Evolutionary conservation across 2,113 vertebrate species (phyloP).

Genomic region (Dendrocopos noguchii): DNA sequence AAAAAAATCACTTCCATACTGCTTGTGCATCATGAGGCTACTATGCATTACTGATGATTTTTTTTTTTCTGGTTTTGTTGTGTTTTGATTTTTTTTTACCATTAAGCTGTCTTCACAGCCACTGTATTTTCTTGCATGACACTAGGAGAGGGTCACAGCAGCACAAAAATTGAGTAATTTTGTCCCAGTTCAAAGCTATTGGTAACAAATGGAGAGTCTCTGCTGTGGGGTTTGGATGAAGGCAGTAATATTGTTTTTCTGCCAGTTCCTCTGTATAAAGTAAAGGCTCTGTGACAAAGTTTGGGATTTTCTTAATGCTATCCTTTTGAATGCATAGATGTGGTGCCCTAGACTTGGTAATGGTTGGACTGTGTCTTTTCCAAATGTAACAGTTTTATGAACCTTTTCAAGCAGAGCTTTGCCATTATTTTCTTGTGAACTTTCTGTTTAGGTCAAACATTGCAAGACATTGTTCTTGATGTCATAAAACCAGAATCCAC

Average conservation of each 20-base stretch:
- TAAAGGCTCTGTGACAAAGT: not conserved
- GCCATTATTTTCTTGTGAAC: not conserved
- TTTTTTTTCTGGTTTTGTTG: no score
- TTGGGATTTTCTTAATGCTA: not conserved
- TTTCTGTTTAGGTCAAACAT: not conserved
- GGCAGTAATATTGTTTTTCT: not conserved
- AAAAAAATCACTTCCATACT: not conserved
- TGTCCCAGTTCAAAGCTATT: not conserved
- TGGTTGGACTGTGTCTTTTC: not conserved
- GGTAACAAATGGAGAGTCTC: not conserved
- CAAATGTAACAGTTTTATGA: not conserved
- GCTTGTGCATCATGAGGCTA: not conserved
- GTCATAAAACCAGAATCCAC: not conserved
- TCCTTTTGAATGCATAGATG: not conserved
- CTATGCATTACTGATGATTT: not conserved
- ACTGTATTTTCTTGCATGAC: not conserved
- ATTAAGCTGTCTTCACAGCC: not conserved
- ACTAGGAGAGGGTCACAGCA: not conserved
- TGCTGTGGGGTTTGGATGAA: slow-evolving; percentile 11
- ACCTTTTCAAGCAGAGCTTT: not conserved
- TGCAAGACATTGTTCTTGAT: not conserved
- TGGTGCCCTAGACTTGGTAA: no score
- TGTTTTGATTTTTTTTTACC: not conserved
- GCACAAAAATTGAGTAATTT: not conserved
- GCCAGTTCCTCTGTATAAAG: not conserved